A percentile compares a stretch with the other conserved stretches of the same genome.
phyloP scores from a whole-genome alignment of 1,140 invertebrate species.

The Helicoverpa armigera region DNA sequence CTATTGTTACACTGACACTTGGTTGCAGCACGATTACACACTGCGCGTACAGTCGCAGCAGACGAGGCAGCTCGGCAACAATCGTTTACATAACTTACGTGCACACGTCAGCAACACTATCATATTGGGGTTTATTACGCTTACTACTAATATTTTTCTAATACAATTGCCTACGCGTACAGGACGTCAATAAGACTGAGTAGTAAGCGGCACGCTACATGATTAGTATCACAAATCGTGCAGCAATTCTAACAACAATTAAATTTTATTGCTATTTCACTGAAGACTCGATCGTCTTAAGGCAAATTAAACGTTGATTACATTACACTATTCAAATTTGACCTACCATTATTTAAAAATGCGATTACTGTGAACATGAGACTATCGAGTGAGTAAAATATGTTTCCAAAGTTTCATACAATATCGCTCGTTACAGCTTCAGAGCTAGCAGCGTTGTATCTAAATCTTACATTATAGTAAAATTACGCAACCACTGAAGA shows the following conservation, averaged over 20 bases:
- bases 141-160: slow-evolving; percentile 82
- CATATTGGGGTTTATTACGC: slow-evolving; percentile 79
- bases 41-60: slow-evolving; percentile 27
- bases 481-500: slow-evolving; percentile 71
- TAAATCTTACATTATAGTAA: slow-evolving; percentile 62
- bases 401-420: slow-evolving; percentile 58
- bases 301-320: slow-evolving; percentile 77
- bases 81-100: slow-evolving; percentile 43
- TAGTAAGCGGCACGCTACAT: slow-evolving; percentile 79
- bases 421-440: slow-evolving; percentile 30
- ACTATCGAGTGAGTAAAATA: slow-evolving; percentile 58
- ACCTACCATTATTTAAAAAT: slow-evolving; percentile 58
- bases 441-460: slow-evolving; percentile 35
- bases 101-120: slow-evolving; percentile 53
- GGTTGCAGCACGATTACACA: slow-evolving; percentile 8
- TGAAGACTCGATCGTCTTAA: slow-evolving; percentile 76
- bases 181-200: slow-evolving; percentile 80
- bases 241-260: slow-evolving; percentile 76
- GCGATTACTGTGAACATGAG: slow-evolving; percentile 61
- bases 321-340: slow-evolving; percentile 58
- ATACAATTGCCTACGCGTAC: slow-evolving; percentile 83
- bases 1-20: slow-evolving; percentile 43
- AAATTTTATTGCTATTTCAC: slow-evolving; percentile 83
- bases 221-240: slow-evolving; percentile 83
- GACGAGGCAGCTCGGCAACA: slow-evolving; percentile 25